Evolutionary conservation across 2,113 vertebrate species (phyloP).

Genomic region (Ardeotis arabs): DNA sequence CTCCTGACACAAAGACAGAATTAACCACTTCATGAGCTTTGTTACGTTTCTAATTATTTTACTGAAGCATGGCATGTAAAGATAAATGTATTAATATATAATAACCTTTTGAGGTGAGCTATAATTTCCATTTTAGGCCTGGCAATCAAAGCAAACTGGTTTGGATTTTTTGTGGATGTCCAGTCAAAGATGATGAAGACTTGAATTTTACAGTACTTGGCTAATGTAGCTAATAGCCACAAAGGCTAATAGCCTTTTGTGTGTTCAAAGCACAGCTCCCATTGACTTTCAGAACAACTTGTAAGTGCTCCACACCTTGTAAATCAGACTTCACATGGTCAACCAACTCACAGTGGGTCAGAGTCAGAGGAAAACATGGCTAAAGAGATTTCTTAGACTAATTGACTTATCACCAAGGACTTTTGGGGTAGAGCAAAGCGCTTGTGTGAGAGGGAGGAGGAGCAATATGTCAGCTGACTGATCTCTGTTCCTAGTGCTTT

Average conservation of each 20-base stretch:
- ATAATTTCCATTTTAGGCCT: background rate
- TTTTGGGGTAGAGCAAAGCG: background rate
- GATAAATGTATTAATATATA: background rate
- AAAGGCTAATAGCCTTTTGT: background rate
- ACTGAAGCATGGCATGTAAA: background rate
- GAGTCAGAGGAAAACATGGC: background rate
- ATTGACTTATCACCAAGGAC: background rate
- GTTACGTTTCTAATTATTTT: background rate
- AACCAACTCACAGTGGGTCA: background rate
- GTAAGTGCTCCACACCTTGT: background rate
- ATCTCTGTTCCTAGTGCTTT: background rate
- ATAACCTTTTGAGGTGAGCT: background rate
- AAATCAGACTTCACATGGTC: background rate
- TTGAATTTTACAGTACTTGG: background rate
- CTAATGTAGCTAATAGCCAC: no score
- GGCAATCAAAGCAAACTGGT: background rate
- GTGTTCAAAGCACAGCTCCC: background rate
- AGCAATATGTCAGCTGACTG: background rate
- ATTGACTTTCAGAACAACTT: background rate
- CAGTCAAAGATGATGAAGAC: background rate
- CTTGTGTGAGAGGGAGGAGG: background rate
- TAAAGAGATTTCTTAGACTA: background rate
- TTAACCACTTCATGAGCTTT: background rate
- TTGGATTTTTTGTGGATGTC: background rate
- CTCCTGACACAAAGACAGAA: background rate